A percentile compares a stretch with the other conserved stretches of the same genome.
These are phyloP conservation scores for Schmidtea mediterranea DNA, from an alignment of 1,140 invertebrate species.

Conservation along the genomic window DNA sequence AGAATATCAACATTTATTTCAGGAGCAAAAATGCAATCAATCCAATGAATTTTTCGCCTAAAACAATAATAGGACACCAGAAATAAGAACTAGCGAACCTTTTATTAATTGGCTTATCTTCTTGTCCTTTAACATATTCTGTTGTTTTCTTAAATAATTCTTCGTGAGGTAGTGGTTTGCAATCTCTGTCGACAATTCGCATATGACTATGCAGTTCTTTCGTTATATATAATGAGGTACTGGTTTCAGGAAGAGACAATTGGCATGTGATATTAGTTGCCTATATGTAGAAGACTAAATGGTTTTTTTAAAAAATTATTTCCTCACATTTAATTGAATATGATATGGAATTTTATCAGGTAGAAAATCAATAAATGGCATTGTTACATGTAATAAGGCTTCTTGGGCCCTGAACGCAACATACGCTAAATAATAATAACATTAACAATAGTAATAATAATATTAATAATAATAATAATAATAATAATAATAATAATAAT, in stretches of 20 bases:
- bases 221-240: not conserved
- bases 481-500: too few species aligned
- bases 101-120: not conserved
- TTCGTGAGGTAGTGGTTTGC: not conserved
- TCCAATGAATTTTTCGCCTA: not conserved
- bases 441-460: too few species aligned
- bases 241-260: not conserved
- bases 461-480: too few species aligned
- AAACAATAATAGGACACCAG: not conserved
- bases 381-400: too few species aligned
- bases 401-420: too few species aligned
- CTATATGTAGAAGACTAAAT: not conserved
- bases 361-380: slow-evolving; percentile 68
- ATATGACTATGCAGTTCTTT: not conserved
- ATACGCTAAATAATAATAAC: too few species aligned
- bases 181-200: not conserved
- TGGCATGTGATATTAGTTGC: not conserved
- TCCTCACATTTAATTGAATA: slow-evolving; percentile 54
- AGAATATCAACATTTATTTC: not conserved
- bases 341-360: slow-evolving; percentile 54
- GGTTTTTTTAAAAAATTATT: not conserved
- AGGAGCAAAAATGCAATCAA: not conserved
- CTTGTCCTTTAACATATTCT: not conserved
- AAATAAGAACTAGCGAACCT: not conserved
- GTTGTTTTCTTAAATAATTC: not conserved